Conservation (phyloP, 1,140 invertebrate genomes). For the Triops longicaudatus region DNA sequence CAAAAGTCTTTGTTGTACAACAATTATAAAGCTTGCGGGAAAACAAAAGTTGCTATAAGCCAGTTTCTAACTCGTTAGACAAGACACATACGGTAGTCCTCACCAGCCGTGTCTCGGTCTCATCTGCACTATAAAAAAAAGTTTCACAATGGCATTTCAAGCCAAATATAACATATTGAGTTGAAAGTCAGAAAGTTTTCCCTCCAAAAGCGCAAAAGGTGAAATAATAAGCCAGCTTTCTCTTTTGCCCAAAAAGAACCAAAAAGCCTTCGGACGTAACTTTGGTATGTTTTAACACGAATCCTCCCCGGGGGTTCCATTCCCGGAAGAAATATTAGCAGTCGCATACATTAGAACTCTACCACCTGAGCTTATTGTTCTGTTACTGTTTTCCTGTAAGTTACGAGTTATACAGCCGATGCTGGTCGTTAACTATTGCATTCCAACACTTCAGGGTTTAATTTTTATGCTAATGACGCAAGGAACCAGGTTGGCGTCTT, state of each 20-base stretch:
- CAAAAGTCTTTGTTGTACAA: too few species aligned
- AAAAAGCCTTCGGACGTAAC: not conserved
- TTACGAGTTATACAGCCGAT: not conserved
- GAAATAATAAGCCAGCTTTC: slow-evolving; percentile 13
- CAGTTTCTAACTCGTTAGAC: too few species aligned
- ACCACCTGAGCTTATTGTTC: not conserved
- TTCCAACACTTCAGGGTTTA: not conserved
- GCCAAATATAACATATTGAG: not conserved
- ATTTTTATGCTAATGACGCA: not conserved
- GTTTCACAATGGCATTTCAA: too few species aligned
- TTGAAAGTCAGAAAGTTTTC: not conserved
- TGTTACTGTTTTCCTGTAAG: not conserved
- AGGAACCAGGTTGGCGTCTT: not conserved
- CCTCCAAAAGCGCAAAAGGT: slow-evolving; percentile 1
- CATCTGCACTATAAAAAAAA: too few species aligned
- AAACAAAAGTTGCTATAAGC: too few species aligned
- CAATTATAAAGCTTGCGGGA: too few species aligned
- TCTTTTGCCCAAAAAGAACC: slow-evolving; percentile 13
- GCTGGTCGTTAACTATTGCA: not conserved
- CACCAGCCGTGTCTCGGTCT: too few species aligned
- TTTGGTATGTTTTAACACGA: not conserved
- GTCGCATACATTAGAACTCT: not conserved
- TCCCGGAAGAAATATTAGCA: not conserved
- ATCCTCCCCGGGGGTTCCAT: not conserved
- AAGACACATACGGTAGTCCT: too few species aligned